Evolutionary conservation across 2,113 vertebrate species (phyloP).

Genomic region (Hemiscyllium ocellatum): DNA sequence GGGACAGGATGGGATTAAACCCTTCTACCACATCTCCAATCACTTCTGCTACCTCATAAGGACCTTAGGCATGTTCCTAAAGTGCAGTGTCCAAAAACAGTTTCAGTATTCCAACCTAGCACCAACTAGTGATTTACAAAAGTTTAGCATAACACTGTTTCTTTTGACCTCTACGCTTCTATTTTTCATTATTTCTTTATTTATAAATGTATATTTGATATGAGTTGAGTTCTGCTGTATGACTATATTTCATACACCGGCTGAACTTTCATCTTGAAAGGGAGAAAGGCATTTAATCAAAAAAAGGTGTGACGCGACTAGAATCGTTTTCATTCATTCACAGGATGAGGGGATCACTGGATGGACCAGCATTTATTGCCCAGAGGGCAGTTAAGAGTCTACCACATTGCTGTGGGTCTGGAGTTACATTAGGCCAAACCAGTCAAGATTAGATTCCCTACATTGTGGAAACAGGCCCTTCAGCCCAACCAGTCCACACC

Average conservation of each 20-base stretch:
- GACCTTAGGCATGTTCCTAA: not conserved
- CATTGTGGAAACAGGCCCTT: too few species aligned
- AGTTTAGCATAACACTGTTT: not conserved
- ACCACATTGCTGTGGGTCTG: too few species aligned
- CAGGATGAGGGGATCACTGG: too few species aligned
- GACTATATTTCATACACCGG: not conserved
- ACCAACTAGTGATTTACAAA: not conserved
- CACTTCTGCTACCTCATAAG: not conserved
- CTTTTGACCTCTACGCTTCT: not conserved
- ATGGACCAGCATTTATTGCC: too few species aligned
- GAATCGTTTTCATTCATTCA: not conserved
- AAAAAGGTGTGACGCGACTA: not conserved
- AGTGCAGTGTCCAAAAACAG: not conserved
- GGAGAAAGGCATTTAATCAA: not conserved
- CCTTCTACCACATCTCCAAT: not conserved
- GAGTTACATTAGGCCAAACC: too few species aligned
- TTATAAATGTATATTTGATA: not conserved
- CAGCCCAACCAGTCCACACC: too few species aligned
- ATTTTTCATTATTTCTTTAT: not conserved
- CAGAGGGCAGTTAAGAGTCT: too few species aligned
- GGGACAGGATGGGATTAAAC: too few species aligned
- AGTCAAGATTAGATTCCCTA: too few species aligned
- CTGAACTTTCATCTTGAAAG: not conserved
- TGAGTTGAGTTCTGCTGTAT: not conserved
- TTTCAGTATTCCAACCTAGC: not conserved